These are phyloP conservation scores for Corvus cornix DNA, from an alignment of 2,113 vertebrate species.

Conservation along the genomic window DNA sequence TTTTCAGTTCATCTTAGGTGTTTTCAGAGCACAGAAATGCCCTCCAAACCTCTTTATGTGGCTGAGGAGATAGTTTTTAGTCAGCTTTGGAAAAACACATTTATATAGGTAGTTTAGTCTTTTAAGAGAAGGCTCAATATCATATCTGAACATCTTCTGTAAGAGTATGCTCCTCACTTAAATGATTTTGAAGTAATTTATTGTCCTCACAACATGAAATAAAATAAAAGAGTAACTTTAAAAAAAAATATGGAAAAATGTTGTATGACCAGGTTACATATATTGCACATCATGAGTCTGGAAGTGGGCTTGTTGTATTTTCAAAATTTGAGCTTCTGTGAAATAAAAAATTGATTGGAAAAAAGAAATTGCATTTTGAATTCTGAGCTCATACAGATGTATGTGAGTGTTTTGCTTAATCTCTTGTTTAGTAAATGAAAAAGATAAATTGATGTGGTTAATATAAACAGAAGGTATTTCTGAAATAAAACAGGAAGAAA, in stretches of 20 bases:
- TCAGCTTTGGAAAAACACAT: neutral
- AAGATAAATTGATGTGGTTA: neutral
- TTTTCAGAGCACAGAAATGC: neutral
- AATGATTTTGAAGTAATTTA: neutral
- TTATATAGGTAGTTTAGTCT: neutral
- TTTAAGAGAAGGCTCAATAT: neutral
- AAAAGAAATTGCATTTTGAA: neutral
- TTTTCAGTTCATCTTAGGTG: neutral
- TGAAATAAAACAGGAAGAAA: constrained; percentile 11
- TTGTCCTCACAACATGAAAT: neutral
- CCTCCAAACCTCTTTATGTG: neutral
- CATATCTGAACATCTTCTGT: neutral
- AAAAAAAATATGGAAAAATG: neutral
- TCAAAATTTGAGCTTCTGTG: neutral
- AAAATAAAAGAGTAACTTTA: neutral
- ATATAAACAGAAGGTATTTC: neutral
- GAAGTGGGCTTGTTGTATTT: neutral
- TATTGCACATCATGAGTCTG: neutral
- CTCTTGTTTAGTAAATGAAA: neutral
- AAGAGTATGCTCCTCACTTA: neutral
- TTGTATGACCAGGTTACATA: neutral
- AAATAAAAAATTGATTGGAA: neutral
- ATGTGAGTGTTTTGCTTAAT: neutral
- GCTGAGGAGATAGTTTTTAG: neutral
- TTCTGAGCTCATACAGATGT: neutral